phyloP scores from a whole-genome alignment of 1,140 invertebrate genomes.

The Portunus trituberculatus region DNA sequence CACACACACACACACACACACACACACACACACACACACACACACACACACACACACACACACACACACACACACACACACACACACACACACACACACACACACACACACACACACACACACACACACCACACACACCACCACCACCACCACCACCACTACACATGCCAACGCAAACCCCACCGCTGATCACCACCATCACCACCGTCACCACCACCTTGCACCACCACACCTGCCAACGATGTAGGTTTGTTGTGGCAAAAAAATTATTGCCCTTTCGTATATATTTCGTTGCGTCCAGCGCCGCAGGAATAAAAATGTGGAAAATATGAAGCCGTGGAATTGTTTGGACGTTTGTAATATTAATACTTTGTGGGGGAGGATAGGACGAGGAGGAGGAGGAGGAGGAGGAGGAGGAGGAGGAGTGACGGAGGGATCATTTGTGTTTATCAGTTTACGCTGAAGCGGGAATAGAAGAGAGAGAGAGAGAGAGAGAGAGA shows the following conservation, averaged over 20 bases:
- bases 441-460: constrained; percentile 45
- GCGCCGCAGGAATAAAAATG: constrained; percentile 52
- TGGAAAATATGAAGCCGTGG: constrained; percentile 38
- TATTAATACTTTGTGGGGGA: constrained; percentile 44
- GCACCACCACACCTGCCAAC: background rate
- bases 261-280: constrained; percentile 9
- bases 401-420: background rate
- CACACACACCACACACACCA: constrained; percentile 23
- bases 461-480: constrained; percentile 2
- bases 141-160: background rate
- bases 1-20: background rate
- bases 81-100: constrained; percentile 23
- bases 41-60: too few relatives aligned
- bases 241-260: constrained; percentile 10
- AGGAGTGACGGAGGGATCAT: background rate
- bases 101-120: background rate
- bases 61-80: constrained; percentile 32
- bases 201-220: background rate
- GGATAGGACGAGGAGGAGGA: background rate
- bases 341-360: constrained; percentile 67
- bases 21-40: background rate
- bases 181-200: background rate
- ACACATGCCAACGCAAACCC: background rate
- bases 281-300: constrained; percentile 38
- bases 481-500: constrained; percentile 48